Conservation (phyloP, 2,888 invertebrate species). For the Odontocolon sp. region DNA sequence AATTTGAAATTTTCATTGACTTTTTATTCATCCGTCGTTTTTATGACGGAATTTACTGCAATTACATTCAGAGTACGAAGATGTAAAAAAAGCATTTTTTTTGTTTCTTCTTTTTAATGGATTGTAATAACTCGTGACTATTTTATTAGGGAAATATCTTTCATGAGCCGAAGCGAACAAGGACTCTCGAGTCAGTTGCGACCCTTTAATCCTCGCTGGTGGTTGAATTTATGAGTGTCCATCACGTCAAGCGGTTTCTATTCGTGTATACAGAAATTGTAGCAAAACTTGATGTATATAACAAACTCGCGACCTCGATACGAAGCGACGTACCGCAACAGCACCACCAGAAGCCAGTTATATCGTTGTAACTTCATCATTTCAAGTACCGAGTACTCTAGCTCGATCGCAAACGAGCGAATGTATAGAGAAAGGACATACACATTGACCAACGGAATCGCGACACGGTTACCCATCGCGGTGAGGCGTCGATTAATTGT, state of each 20-base stretch:
- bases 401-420: conserved; percentile 49
- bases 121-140: background rate
- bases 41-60: too few species aligned
- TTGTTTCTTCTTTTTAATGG: background rate
- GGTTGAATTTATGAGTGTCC: conserved; percentile 47
- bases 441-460: conserved; percentile 3
- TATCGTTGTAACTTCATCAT: conserved; percentile 56
- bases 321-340: conserved; percentile 32
- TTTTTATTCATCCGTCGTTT: too few species aligned
- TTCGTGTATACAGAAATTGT: conserved; percentile 21
- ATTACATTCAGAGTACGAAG: too few species aligned
- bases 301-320: conserved; percentile 46
- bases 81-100: background rate
- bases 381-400: conserved; percentile 51
- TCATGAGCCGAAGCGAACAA: background rate
- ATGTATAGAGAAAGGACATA: background rate
- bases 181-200: background rate
- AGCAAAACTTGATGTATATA: conserved; percentile 11
- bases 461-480: conserved; percentile 30
- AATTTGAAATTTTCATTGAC: too few species aligned
- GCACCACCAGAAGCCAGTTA: conserved; percentile 50
- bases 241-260: conserved; percentile 27
- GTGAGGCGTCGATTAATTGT: conserved; percentile 51
- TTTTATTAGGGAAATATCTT: background rate
- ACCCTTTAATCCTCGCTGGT: background rate